Percentiles rank a stretch among this genome's conserved stretches.
Conservation (phyloP, 1,140 invertebrate species). For the Drosophila jambulina region DNA sequence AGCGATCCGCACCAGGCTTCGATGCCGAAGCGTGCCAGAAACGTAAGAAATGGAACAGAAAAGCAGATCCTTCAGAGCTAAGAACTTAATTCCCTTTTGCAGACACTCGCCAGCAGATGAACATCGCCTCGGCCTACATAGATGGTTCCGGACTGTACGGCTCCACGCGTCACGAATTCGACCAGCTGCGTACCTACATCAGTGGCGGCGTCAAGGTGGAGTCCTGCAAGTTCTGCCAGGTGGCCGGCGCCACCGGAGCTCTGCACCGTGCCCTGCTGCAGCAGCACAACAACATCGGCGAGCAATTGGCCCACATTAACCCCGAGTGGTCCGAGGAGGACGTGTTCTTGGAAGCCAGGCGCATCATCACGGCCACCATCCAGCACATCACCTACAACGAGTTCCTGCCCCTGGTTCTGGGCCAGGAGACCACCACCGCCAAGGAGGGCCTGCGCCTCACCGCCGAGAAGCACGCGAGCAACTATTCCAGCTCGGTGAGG, state of each 20-base stretch:
- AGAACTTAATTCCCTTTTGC: not conserved
- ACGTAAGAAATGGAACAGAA: slow-evolving; percentile 83
- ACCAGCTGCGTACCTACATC: slow-evolving; percentile 90
- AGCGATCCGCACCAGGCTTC: slow-evolving; percentile 89
- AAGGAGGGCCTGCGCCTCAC: slow-evolving; percentile 84
- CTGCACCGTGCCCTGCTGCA: slow-evolving; percentile 90
- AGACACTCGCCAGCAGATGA: slow-evolving; percentile 93
- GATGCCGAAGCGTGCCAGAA: slow-evolving; percentile 89
- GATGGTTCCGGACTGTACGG: slow-evolving; percentile 96
- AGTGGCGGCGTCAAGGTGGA: slow-evolving; percentile 89
- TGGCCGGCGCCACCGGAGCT: slow-evolving; percentile 86
- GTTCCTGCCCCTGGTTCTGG: slow-evolving; percentile 92
- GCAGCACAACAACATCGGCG: slow-evolving; percentile 94
- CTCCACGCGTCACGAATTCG: slow-evolving; percentile 88
- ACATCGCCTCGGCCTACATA: slow-evolving; percentile 93
- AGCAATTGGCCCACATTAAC: slow-evolving; percentile 90
- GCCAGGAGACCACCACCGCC: slow-evolving; percentile 85
- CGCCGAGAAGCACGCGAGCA: slow-evolving; percentile 83
- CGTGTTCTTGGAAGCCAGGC: slow-evolving; percentile 91
- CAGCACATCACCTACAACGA: slow-evolving; percentile 95
- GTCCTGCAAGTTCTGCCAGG: slow-evolving; percentile 86
- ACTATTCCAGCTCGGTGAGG: slow-evolving; percentile 92
- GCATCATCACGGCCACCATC: slow-evolving; percentile 92
- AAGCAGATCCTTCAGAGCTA: not conserved
- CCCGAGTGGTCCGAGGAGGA: slow-evolving; percentile 94